A percentile compares a stretch with the other conserved stretches of the same genome.
phyloP scores from a whole-genome alignment of 37 sponge, comb jelly and placozoan species.

The Hormiphora californensis region DNA sequence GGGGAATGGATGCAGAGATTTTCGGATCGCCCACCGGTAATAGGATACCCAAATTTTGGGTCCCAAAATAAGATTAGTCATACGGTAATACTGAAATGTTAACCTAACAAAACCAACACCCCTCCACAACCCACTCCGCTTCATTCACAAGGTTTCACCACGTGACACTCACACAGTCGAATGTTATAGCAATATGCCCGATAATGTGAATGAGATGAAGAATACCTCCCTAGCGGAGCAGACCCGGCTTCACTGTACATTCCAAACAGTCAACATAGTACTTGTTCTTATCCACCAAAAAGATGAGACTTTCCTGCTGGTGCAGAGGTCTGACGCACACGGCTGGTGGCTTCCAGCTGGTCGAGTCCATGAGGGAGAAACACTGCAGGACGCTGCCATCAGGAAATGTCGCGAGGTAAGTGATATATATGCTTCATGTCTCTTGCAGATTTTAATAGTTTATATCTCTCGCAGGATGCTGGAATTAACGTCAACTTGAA shows the following conservation, averaged over 20 bases:
- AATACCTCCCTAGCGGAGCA: neutral
- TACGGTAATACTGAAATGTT: too few relatives aligned
- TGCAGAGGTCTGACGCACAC: slow-evolving; percentile 11
- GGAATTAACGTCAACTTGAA: slow-evolving; percentile 51
- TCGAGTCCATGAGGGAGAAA: slow-evolving; percentile 46
- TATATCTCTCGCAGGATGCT: slow-evolving; percentile 11
- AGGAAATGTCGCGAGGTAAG: slow-evolving; percentile 43
- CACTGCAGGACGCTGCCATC: slow-evolving; percentile 47
- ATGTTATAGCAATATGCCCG: too few relatives aligned
- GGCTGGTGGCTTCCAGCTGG: slow-evolving; percentile 53
- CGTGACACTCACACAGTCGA: too few relatives aligned
- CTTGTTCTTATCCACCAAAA: slow-evolving; percentile 36
- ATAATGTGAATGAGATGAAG: slow-evolving; percentile 1
- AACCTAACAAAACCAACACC: too few relatives aligned
- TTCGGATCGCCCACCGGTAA: too few relatives aligned
- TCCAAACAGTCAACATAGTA: slow-evolving; percentile 43
- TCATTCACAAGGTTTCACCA: too few relatives aligned
- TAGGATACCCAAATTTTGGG: too few relatives aligned
- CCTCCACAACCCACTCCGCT: too few relatives aligned
- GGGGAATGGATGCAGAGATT: too few relatives aligned
- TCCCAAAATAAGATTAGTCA: too few relatives aligned
- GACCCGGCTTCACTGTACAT: slow-evolving; percentile 11
- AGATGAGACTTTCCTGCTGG: slow-evolving; percentile 43
- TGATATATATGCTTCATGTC: neutral
- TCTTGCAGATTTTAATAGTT: neutral